phyloP scores from a whole-genome alignment of 1,140 invertebrate genomes.

The Papilio xuthus region DNA sequence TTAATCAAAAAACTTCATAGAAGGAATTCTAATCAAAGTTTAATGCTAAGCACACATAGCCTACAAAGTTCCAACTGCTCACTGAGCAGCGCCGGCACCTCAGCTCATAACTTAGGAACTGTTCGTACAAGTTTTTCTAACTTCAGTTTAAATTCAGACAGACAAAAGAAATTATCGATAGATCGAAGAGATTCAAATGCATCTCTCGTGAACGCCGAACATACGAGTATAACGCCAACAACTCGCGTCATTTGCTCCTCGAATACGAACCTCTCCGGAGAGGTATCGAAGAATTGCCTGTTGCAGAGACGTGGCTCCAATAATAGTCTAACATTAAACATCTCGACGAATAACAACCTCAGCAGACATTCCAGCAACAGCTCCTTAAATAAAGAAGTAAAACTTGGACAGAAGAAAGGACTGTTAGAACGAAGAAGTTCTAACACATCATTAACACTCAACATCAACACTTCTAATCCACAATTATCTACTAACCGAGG shows the following conservation, averaged over 20 bases:
- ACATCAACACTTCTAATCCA: conserved; percentile 80
- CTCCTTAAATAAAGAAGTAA: conserved; percentile 76
- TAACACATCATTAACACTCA: conserved; percentile 92
- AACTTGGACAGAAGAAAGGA: conserved; percentile 83
- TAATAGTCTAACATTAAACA: conserved; percentile 89
- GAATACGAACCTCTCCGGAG: conserved; percentile 66
- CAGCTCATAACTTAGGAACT: conserved; percentile 73
- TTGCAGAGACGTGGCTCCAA: conserved; percentile 93
- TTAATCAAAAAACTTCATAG: conserved; percentile 83
- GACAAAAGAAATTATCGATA: conserved; percentile 83
- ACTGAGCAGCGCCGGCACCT: conserved; percentile 73
- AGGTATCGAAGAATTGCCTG: conserved; percentile 84
- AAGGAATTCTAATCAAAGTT: conserved; percentile 92
- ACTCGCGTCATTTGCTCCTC: conserved; percentile 71
- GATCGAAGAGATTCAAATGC: conserved; percentile 93
- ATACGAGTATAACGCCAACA: conserved; percentile 59
- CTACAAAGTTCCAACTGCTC: conserved; percentile 79
- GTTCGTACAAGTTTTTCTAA: conserved; percentile 78
- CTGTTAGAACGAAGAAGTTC: conserved; percentile 90
- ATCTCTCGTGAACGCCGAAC: conserved; percentile 85
- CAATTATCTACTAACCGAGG: conserved; percentile 78
- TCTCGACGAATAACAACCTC: conserved; percentile 78
- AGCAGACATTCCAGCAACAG: conserved; percentile 82
- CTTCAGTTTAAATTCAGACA: conserved; percentile 77
- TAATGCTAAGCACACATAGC: conserved; percentile 86